Conservation (phyloP, 2,797 vertebrate species). For the Ctenopoma kingsleyae region DNA sequence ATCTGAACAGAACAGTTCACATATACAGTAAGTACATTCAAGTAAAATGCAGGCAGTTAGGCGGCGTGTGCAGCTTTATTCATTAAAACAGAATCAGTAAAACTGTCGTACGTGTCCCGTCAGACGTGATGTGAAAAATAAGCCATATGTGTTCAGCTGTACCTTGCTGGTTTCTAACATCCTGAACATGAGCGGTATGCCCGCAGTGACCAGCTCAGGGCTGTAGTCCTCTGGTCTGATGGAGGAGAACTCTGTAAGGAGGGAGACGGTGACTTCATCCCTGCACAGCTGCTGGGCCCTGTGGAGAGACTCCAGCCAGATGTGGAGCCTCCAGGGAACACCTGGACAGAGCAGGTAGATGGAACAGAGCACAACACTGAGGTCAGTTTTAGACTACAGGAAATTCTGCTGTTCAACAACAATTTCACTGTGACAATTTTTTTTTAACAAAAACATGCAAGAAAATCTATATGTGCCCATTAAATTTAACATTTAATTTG, state of each 20-base stretch:
- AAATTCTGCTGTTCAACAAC: background rate
- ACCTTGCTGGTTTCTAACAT: constrained; percentile 92
- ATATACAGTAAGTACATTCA: no score
- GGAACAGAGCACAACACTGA: background rate
- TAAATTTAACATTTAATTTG: no score
- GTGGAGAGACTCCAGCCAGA: constrained; percentile 91
- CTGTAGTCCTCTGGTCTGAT: constrained; percentile 91
- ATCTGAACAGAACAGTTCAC: no score
- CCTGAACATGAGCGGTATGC: constrained; percentile 90
- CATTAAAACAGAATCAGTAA: no score
- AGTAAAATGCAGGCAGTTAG: no score
- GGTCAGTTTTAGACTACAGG: background rate
- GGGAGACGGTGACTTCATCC: constrained; percentile 84
- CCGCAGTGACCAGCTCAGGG: constrained; percentile 87
- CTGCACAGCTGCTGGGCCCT: constrained; percentile 89
- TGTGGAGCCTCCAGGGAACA: constrained; percentile 92
- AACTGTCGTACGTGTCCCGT: no score
- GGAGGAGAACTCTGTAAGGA: constrained; percentile 90
- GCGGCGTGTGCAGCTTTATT: no score
- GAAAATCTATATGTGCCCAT: no score
- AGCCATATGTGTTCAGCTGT: background rate
- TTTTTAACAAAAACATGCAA: no score
- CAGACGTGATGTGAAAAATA: no score
- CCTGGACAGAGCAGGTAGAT: constrained; percentile 77
- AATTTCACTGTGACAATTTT: background rate